Evolutionary conservation across 2,888 invertebrate species (phyloP).

Genomic region (Pristionchus maxplancki): DNA sequence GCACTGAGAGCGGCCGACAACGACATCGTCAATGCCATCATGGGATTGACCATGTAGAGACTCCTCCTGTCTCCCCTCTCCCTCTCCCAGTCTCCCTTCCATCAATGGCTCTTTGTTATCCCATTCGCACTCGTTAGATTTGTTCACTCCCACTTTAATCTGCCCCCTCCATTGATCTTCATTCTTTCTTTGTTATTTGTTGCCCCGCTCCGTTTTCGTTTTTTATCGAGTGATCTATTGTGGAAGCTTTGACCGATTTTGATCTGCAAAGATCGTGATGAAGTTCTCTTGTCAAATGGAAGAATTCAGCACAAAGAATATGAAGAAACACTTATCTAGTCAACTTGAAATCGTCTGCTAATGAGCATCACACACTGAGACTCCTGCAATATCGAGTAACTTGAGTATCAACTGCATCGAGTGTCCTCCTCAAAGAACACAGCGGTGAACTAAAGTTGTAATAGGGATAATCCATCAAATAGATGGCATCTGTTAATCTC

Average conservation of each 20-base stretch:
- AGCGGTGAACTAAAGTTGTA: too few relatives aligned
- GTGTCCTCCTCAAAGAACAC: too few relatives aligned
- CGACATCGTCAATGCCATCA: constrained; percentile 99
- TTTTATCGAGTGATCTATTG: constrained; percentile 42
- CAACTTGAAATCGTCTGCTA: too few relatives aligned
- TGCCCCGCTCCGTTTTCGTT: background rate
- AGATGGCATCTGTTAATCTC: too few relatives aligned
- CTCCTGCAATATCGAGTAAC: too few relatives aligned
- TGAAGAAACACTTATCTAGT: background rate
- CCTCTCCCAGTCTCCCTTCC: background rate
- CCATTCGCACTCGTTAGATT: constrained; percentile 13
- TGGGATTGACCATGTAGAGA: constrained; percentile 82
- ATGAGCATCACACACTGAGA: too few relatives aligned
- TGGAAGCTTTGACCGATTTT: constrained; percentile 23
- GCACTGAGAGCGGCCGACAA: constrained; percentile 96
- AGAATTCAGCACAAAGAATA: background rate
- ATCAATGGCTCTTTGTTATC: background rate
- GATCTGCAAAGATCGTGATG: background rate
- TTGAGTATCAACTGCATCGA: too few relatives aligned
- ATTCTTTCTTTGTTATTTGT: constrained; percentile 15
- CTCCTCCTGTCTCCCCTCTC: too few relatives aligned
- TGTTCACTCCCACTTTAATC: background rate
- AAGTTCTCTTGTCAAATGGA: background rate
- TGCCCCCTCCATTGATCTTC: background rate
- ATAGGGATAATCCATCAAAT: too few relatives aligned